A percentile compares a stretch with the other conserved stretches of the same genome.
phyloP scores from a whole-genome alignment of 2,888 invertebrate species.

The Cryptocephalus moraei region DNA sequence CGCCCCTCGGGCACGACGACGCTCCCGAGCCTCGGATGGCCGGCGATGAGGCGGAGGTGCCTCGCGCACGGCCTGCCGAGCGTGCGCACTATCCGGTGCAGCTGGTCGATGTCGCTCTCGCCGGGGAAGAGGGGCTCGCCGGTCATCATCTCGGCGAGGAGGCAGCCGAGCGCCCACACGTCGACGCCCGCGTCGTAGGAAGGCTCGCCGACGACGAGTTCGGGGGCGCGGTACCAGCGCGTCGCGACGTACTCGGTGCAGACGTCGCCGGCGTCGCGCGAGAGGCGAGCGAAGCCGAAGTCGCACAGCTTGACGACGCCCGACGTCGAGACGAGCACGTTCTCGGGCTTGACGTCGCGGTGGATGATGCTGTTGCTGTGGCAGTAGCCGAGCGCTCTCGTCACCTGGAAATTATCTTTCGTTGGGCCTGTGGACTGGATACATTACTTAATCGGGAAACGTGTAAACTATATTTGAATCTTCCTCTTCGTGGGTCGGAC shows the following conservation, averaged over 20 bases:
- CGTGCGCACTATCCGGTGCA: slow-evolving; percentile 69
- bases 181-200: slow-evolving; percentile 67
- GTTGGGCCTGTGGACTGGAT: too few species aligned
- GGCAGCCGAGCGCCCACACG: slow-evolving; percentile 80
- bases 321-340: slow-evolving; percentile 67
- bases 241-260: slow-evolving; percentile 89
- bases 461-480: too few species aligned
- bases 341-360: slow-evolving; percentile 83
- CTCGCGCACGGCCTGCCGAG: slow-evolving; percentile 47
- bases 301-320: slow-evolving; percentile 86
- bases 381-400: slow-evolving; percentile 73
- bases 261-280: slow-evolving; percentile 60
- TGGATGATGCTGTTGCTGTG: slow-evolving; percentile 80
- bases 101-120: slow-evolving; percentile 82
- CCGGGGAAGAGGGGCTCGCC: slow-evolving; percentile 83
- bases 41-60: slow-evolving; percentile 39
- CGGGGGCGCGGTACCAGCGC: slow-evolving; percentile 70
- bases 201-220: slow-evolving; percentile 72
- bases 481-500: too few species aligned
- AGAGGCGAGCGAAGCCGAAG: slow-evolving; percentile 74
- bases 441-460: too few species aligned
- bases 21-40: slow-evolving; percentile 38
- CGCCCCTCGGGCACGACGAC: slow-evolving; percentile 28
- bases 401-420: slow-evolving; percentile 33
- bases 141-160: slow-evolving; percentile 76